Evolutionary conservation across 2,113 vertebrate species (phyloP).

Genomic region (Psophia crepitans): DNA sequence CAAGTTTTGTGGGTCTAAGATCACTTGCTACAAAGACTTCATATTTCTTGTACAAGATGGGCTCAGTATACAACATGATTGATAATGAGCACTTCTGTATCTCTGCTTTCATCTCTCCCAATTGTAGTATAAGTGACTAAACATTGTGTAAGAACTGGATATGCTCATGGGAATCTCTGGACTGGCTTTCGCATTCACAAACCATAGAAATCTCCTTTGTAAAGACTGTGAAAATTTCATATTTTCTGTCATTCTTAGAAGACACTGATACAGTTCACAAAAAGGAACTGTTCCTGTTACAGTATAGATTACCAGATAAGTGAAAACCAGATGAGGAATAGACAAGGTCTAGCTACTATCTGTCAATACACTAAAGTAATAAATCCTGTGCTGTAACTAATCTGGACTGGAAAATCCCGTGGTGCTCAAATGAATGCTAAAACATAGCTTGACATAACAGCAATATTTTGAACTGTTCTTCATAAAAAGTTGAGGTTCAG

Average conservation of each 20-base stretch:
- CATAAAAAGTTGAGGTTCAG: neutral
- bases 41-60: neutral
- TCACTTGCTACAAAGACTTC: neutral
- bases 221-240: neutral
- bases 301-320: neutral
- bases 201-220: neutral
- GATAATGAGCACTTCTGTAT: neutral
- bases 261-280: neutral
- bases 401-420: neutral
- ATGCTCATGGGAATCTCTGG: neutral
- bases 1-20: neutral
- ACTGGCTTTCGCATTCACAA: neutral
- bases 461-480: neutral
- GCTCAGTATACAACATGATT: neutral
- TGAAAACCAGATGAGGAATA: neutral
- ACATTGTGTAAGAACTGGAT: neutral
- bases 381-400: neutral
- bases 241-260: neutral
- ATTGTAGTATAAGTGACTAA: neutral
- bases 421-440: neutral
- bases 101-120: neutral
- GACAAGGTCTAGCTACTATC: neutral
- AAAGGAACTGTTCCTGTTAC: neutral
- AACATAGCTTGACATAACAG: neutral
- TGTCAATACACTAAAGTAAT: neutral